Evolutionary conservation across 1,140 invertebrate genomes (phyloP), one percentile per base, ranked within the genome.

Genomic region (Camponotus floridanus): DNA sequence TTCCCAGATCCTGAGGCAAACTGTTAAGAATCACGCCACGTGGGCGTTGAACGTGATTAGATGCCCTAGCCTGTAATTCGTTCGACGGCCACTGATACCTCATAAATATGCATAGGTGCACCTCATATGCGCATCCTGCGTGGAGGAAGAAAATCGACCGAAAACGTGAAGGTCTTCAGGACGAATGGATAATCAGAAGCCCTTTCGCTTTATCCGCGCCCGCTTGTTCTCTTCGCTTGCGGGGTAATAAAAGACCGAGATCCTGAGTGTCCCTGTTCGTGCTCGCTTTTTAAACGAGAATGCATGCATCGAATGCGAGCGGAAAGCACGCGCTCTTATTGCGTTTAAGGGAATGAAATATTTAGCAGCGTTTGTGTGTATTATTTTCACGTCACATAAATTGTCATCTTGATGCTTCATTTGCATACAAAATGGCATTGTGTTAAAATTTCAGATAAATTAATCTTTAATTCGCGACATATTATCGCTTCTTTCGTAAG

Each of bases 171-270:
- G 80, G 61, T 33, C 79, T 90, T 90, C 76, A 86, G 88, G 81
- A 87, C 80, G 88, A 90, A 90, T 90, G 89, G 89, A 90, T 90
- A 90, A 90, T 90, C 89, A 78, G 76, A 76, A 85, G 81, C 79
- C 86, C 88, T 87, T 81, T 70, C 86, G 86, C 36, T 87, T 68
- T 51, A 59, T 80, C 45, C 71, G 57, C n/a, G 31, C n/a, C 42
- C 64, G 64, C 76, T 71, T 76, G 39, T 86, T 33, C 65, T 45
- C 61, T 64, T 31, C 62, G 26, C 48, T 73, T 42, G 9, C 42
- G 42, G n/a, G 45, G 68, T 76, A 85, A 87, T 89, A 90, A 90
- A 89, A 85, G 74, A 71, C 48, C 79, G 31, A 51, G 68, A 48
- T 85, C 67, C 36, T 45, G 6, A 64, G 88, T 81, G 85, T 90